Base-by-base conservation (phyloP, 2,113 vertebrate genomes). In the Salvelinus fontinalis region DNA sequence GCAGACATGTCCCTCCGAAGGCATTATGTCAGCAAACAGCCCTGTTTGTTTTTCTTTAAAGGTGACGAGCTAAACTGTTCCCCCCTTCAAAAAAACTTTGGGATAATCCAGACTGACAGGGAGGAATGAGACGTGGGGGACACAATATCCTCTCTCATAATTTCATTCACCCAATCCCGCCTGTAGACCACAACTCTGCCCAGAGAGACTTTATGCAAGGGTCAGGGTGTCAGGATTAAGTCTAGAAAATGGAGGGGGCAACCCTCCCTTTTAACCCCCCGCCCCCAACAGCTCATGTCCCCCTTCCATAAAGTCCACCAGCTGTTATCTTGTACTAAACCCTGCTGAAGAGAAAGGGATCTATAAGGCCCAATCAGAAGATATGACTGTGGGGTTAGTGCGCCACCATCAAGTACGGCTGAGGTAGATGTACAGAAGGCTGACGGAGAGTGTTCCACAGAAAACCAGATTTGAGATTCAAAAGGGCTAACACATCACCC, bases 301-400 rank as follows among this genome's bases (percentile, higher is more conserved):
- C 82, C 78, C 77, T 60, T 79, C 86, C 75, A 88, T 84, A 87
- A 89, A 90, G 82, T 87, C 80, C 83, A 86, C 84, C 92, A 92
- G 90, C 91, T 91, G 92, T 90, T 92, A 83, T 81, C 83, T 84
- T 3, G 18, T 13, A 83, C 77, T 91, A 91, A 92, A 85, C 76
- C 86, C 85, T 5, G 85, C 80, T 89, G 86, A 89, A 81, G 75
- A 79, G 89, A 90, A 83, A 91, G 54, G 12, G 87, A 91, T 74
- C 88, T 91, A 90, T 91, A 87, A 74, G 84, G 81, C 79, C 87
- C 79, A 79, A 84, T 86, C 77, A 78, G 64, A 72, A 68, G 7
- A 67, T 75, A 76, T 29, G 71, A 82, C 29, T 39, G 76, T 76
- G 88, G 59, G 85, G 75, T 76, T 86, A 78, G 24, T 69, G 87